Base-by-base conservation (phyloP, 2,888 invertebrate genomes). In the Argyresthia albistria region DNA sequence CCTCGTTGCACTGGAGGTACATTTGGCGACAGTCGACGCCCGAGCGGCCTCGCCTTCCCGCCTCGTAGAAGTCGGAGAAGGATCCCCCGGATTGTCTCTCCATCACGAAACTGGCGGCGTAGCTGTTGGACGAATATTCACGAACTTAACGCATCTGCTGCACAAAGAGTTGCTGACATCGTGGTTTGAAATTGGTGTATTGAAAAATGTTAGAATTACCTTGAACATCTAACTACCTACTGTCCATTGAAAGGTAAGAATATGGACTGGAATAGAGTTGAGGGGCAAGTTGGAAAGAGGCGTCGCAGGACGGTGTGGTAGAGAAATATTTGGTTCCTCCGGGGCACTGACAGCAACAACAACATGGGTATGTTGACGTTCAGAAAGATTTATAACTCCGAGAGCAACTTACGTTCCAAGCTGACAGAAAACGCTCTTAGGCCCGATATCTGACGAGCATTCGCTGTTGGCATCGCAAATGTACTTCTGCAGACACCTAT, bases 381-480 rank as follows among this genome's bases (percentile, higher is more conserved):
- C n/a, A n/a, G n/a, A n/a, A n/a, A n/a, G n/a, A n/a, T 25, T 25
- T 6, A 25, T 6, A 25, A 25, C 25, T 4, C 25, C 47, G 52
- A 42, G 2, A 51, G 10, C 43, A 9, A 49, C 95, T 93, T 86
- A 97, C 96, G 95, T 95, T 92, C 96, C 96, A 65, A 97, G 89
- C 81, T 97, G 96, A 70, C 97, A 97, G 90, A 96, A 95, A 64
- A 97, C 92, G 66, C 95, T 94, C 88, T 93, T 89, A 80, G 93
- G 89, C 80, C 93, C 93, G 59, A 93, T 92, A 71, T 95, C 96
- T 50, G 91, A 89, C 35, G 94, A 90, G 76, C 97, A 97, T 68
- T 97, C 96, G 51, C 90, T 92, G 77, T 95, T 96, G 25, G 97
- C 97, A 65, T 97, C 95, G 71, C 97, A 97, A 61, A 97, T 90